Evolutionary conservation across 2,797 vertebrate genomes (phyloP), one percentile per base, ranked within the genome.

Genomic region (Poecilia picta): DNA sequence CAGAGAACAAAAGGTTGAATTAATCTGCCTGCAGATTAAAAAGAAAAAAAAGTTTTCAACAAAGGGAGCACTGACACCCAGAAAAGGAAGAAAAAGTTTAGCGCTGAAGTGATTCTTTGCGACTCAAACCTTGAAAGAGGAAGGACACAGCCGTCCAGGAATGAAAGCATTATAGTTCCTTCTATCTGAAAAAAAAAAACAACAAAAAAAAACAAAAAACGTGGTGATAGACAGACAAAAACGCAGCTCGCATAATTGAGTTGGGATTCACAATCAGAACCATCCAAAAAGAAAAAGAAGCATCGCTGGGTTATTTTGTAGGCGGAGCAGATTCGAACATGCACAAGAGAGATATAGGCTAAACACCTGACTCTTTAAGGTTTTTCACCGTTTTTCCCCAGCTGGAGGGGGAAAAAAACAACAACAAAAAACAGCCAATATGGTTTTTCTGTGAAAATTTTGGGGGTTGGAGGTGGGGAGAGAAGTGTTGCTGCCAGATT

Each of bases 401-500:
- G 76, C 85, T 87, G 74, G 70, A 78, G 80, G 41, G 33, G 4
- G 7, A n/a, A 85, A 41, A 41, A 8, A 41, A 41, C 41, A 41
- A 41, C 41, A 41, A 41, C 1, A 41, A 41, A 31, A 89, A 92
- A 89, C 79, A 78, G 81, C 89, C 88, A 89, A 90, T 91, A 81
- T 92, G 89, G 16, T 83, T 90, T 89, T 89, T 83, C 85, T 81
- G 90, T 87, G 88, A 89, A 89, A 86, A 92, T 92, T 91, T 93
- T 25, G 72, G 74, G 80, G 68, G 94, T 93, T 94, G 96, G 96
- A 93, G 96, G 95, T 94, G 95, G 91, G 83, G 96, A 95, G 95
- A 95, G 97, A 97, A 97, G 97, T 98, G 97, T 96, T 96, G 95
- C 96, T 97, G 97, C 94, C 97, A 98, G 98, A 99, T 99, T 98